Evolutionary conservation across 2,888 invertebrate genomes (phyloP).

Genomic region (Octodonta nipae): DNA sequence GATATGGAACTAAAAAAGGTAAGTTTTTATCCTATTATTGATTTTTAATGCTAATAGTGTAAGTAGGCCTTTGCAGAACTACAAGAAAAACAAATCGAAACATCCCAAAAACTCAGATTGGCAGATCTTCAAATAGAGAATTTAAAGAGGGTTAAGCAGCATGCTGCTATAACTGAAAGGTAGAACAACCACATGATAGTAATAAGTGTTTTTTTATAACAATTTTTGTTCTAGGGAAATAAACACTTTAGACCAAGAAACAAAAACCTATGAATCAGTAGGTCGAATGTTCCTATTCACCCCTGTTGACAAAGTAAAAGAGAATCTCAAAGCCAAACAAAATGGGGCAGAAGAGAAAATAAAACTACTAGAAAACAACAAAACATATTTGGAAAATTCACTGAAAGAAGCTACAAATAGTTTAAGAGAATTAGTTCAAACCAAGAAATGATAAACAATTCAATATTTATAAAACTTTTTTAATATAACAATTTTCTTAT

Average conservation of each 20-base stretch:
- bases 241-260: slow-evolving; percentile 44
- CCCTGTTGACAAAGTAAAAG: slow-evolving; percentile 49
- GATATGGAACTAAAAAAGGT: slow-evolving; percentile 37
- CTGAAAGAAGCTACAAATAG: slow-evolving; percentile 76
- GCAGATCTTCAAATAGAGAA: slow-evolving; percentile 66
- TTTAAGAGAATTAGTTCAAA: slow-evolving; percentile 68
- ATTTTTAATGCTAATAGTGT: slow-evolving; percentile 4
- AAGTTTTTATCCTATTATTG: slow-evolving; percentile 8
- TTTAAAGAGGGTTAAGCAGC: slow-evolving; percentile 52
- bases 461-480: no score
- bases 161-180: slow-evolving; percentile 57
- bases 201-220: neutral
- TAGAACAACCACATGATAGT: slow-evolving; percentile 29
- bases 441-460: slow-evolving; percentile 44
- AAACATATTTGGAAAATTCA: slow-evolving; percentile 65
- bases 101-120: slow-evolving; percentile 63
- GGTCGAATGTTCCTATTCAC: slow-evolving; percentile 74
- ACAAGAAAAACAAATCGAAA: slow-evolving; percentile 68
- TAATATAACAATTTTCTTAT: no score
- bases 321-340: slow-evolving; percentile 48
- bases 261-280: slow-evolving; percentile 65
- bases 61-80: slow-evolving; percentile 62
- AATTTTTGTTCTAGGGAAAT: slow-evolving; percentile 38
- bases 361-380: slow-evolving; percentile 59
- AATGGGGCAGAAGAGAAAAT: slow-evolving; percentile 49